Percentiles rank a stretch among this genome's conserved stretches.
Evolutionary conservation across 2,113 vertebrate species (phyloP).

Genomic region (Noturus placidus): DNA sequence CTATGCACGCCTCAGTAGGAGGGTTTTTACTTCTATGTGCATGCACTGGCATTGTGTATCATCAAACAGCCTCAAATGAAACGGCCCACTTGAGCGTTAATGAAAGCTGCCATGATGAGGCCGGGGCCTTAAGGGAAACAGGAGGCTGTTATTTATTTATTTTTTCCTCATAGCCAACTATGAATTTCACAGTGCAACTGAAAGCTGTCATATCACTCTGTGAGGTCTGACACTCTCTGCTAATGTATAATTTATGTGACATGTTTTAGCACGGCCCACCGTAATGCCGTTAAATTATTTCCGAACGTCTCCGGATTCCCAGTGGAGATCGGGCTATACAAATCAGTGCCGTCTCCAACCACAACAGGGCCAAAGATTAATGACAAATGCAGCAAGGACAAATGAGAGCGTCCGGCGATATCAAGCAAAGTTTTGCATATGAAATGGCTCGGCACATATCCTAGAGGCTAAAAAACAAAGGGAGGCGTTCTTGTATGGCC

Average conservation of each 20-base stretch:
- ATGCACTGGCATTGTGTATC: constrained; percentile 37
- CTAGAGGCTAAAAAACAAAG: constrained; percentile 62
- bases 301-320: constrained; percentile 68
- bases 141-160: constrained; percentile 31
- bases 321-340: constrained; percentile 58
- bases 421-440: constrained; percentile 65
- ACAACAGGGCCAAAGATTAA: constrained; percentile 75
- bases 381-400: constrained; percentile 79
- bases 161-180: constrained; percentile 41
- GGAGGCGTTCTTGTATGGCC: constrained; percentile 56
- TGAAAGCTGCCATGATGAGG: constrained; percentile 49
- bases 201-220: constrained; percentile 67
- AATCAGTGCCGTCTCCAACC: constrained; percentile 67
- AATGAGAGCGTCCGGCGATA: constrained; percentile 68
- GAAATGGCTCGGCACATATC: constrained; percentile 60
- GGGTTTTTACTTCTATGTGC: constrained; percentile 37
- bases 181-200: constrained; percentile 56
- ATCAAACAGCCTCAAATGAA: constrained; percentile 59
- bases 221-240: constrained; percentile 58
- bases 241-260: constrained; percentile 76
- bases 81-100: constrained; percentile 53
- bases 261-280: constrained; percentile 65
- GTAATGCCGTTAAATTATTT: constrained; percentile 74
- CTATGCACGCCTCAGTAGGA: constrained; percentile 27
- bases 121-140: constrained; percentile 43